Percentiles rank a stretch among this genome's conserved stretches.
Conservation (phyloP, 2,113 vertebrate species). For the Daphoenositta chrysoptera region DNA sequence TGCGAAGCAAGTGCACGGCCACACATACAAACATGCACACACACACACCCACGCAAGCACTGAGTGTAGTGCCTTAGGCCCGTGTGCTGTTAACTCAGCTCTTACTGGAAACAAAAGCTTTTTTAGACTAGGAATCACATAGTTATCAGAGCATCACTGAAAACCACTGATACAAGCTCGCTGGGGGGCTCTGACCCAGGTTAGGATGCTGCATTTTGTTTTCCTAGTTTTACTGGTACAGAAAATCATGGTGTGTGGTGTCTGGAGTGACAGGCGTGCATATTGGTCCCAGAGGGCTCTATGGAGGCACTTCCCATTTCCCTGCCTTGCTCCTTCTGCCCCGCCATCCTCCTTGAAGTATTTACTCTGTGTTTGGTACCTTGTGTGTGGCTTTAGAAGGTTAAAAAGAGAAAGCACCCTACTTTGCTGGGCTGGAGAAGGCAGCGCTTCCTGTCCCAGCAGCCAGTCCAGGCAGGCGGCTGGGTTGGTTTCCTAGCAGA, state of each 20-base stretch:
- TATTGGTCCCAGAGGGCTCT: neutral
- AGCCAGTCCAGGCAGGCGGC: neutral
- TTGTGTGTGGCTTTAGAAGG: rapidly evolving
- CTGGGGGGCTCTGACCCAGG: neutral
- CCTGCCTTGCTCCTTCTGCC: neutral
- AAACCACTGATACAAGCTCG: neutral
- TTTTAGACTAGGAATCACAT: neutral
- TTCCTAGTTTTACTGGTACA: neutral
- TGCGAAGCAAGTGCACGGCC: neutral
- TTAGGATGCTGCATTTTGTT: constrained; percentile 7
- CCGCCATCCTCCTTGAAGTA: neutral
- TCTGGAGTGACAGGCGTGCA: neutral
- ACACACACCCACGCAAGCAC: neutral
- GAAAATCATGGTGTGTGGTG: neutral
- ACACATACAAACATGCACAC: neutral
- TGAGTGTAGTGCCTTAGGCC: neutral
- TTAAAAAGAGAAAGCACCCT: neutral
- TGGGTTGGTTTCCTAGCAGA: constrained; percentile 14
- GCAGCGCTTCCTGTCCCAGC: neutral
- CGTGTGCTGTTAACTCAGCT: neutral
- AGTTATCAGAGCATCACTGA: neutral
- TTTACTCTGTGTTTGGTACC: neutral
- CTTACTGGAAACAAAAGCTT: constrained; percentile 18
- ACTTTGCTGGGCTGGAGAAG: neutral
- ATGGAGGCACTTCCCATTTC: rapidly evolving